Base-by-base conservation (phyloP, 1,140 invertebrate species). In the Lepidurus couesii region DNA sequence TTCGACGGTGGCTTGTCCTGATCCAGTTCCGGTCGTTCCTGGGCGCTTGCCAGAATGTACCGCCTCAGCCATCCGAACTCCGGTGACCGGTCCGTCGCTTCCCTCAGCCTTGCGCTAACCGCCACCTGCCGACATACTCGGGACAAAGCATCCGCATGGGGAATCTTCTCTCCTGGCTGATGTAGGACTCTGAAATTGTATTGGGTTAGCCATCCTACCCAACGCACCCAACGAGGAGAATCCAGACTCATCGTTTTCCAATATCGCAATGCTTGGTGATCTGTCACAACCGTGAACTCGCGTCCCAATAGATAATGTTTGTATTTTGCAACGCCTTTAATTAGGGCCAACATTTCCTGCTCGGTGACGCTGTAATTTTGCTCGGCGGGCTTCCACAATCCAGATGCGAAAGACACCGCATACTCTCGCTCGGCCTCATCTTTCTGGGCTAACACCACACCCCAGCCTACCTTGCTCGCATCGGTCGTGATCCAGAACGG, bases 251-350 rank as follows among this genome's bases (percentile, higher is more conserved):
- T 81, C 3, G 82, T 82, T 34, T 83, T 80, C 7, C 89, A 81
- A 84, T 85, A 89, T 16, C 80, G 79, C 7, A 89, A 79, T 0
- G 86, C 85, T 80, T 83, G 82, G 80, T 89, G 82, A 78, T 86
- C 82, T 11, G 82, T 84, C 42, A 85, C 80, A 1, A 86, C 79
- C 7, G 80, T 80, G 78, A 87, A 87, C 42, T 82, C 53, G 0
- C 82, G 74, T 1, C 83, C 79, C 73, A 77, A 83, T 3, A 87
- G 73, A 80, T 86, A 89, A 9, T 83, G 81, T 44, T 84, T 80
- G 79, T 86, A 87, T 75, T 86, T 84, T 78, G 85, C 81, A 26
- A 85, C 81, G 1, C 83, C 82, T 82, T 81, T 86, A 13, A 85
- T 82, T 10, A 86, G 80, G 5, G 83, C 86, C 21, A 86, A 77